Conservation (phyloP, 1,140 invertebrate species). For the Xylocopa sonorina region DNA sequence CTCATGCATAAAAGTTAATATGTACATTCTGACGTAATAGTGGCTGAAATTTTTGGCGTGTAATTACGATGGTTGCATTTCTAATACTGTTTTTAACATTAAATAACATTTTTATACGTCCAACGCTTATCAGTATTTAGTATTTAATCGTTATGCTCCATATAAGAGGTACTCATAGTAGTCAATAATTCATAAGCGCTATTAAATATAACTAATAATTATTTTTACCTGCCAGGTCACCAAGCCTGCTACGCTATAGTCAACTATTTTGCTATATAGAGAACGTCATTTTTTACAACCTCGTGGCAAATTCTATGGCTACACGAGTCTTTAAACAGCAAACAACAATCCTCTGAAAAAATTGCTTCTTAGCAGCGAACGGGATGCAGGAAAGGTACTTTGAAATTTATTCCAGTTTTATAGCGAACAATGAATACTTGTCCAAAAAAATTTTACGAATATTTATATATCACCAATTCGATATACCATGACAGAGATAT, state of each 20-base stretch:
- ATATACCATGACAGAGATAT: background rate
- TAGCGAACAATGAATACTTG: background rate
- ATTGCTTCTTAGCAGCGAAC: slow-evolving; percentile 22
- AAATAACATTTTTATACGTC: background rate
- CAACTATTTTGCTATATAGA: slow-evolving; percentile 16
- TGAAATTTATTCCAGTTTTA: background rate
- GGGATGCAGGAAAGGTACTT: background rate
- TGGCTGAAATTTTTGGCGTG: slow-evolving; percentile 18
- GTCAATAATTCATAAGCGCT: background rate
- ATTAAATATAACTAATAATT: too few relatives aligned
- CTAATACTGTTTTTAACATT: background rate
- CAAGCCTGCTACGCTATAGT: background rate
- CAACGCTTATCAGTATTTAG: background rate
- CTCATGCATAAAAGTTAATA: background rate
- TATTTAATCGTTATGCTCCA: background rate
- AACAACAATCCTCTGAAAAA: slow-evolving; percentile 54
- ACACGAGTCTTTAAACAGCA: slow-evolving; percentile 29
- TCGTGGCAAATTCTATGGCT: background rate
- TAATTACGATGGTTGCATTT: background rate
- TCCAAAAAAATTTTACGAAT: background rate
- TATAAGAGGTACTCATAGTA: background rate
- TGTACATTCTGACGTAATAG: background rate
- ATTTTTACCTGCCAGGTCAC: too few relatives aligned
- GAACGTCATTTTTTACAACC: background rate
- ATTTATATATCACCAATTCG: background rate